A percentile compares a stretch with the other conserved stretches of the same genome.
Evolutionary conservation across 2,888 invertebrate genomes (phyloP).

Genomic region (Colletes collaris): DNA sequence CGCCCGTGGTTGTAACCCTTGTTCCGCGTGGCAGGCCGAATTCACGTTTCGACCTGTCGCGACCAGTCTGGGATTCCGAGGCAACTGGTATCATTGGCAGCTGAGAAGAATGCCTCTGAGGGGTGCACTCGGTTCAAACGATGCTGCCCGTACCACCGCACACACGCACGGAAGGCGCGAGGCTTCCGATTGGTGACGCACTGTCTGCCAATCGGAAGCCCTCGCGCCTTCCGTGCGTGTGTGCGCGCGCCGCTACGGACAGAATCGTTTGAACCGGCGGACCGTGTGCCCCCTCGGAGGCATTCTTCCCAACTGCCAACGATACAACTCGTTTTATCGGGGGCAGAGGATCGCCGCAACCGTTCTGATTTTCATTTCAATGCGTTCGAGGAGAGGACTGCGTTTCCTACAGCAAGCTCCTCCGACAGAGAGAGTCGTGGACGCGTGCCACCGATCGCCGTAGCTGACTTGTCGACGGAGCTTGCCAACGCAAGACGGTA

Average conservation of each 20-base stretch:
- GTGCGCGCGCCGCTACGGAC: too few species aligned
- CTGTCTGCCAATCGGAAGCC: too few species aligned
- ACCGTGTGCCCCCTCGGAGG: too few species aligned
- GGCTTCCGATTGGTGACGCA: too few species aligned
- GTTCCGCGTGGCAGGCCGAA: neutral
- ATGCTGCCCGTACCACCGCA: too few species aligned
- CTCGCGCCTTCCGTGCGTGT: too few species aligned
- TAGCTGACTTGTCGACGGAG: constrained; percentile 15
- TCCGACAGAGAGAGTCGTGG: constrained; percentile 23
- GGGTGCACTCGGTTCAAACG: too few species aligned
- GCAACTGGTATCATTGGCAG: constrained; percentile 48
- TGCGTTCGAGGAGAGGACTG: constrained; percentile 16
- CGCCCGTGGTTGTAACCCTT: too few species aligned
- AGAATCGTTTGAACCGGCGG: too few species aligned
- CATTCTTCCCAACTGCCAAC: constrained; percentile 16
- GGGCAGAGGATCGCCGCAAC: constrained; percentile 32
- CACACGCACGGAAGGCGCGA: too few species aligned
- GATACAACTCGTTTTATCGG: neutral
- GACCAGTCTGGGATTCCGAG: constrained; percentile 58
- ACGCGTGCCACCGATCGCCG: neutral
- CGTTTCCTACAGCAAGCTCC: constrained; percentile 1
- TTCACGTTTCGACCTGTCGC: constrained; percentile 53
- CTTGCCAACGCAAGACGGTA: constrained; percentile 4
- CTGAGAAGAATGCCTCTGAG: too few species aligned
- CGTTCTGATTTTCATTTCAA: constrained; percentile 66